Evolutionary conservation across 2,797 vertebrate species (phyloP).

Genomic region (Sphenodon punctatus): DNA sequence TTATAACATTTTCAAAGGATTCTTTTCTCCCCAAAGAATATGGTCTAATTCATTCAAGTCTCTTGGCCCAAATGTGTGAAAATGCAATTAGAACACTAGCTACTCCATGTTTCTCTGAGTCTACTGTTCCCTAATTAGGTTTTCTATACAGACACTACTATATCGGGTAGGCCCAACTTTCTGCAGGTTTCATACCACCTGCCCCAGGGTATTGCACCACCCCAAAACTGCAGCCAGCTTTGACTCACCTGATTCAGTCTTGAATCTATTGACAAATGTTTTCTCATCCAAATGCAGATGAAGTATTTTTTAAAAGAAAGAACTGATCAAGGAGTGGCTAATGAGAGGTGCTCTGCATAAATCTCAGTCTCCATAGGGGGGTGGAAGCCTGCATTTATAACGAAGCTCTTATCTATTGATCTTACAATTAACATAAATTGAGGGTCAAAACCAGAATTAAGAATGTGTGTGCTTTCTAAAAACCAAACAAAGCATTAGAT

Average conservation of each 20-base stretch:
- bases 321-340: neutral
- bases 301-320: neutral
- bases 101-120: no score
- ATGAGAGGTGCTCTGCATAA: neutral
- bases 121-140: no score
- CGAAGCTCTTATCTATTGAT: neutral
- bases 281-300: neutral
- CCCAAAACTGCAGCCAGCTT: neutral
- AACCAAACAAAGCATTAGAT: neutral
- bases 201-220: neutral
- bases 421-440: constrained; percentile 28
- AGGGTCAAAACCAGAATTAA: neutral
- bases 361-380: constrained; percentile 43
- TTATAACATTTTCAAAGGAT: neutral
- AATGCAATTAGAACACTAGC: neutral
- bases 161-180: constrained; percentile 8
- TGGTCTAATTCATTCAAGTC: neutral
- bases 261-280: constrained; percentile 30
- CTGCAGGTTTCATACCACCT: neutral
- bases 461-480: constrained; percentile 3
- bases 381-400: constrained; percentile 18
- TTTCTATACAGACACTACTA: no score
- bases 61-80: neutral
- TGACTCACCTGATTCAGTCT: neutral
- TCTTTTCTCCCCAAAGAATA: neutral